phyloP scores from a whole-genome alignment of 1,140 invertebrate genomes.

The Scaptomyza pallida region DNA sequence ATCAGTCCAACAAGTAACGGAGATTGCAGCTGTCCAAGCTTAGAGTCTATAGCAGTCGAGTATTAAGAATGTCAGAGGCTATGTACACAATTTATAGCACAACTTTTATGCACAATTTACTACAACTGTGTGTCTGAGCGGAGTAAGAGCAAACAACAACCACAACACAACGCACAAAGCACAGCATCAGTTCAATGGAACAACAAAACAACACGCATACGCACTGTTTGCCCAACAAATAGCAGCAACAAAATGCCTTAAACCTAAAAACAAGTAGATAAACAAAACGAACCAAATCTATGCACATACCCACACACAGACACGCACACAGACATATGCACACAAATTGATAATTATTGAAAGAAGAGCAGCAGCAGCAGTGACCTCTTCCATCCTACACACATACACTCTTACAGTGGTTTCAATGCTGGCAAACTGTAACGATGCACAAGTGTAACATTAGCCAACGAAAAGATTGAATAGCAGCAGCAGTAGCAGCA shows the following conservation, averaged over 20 bases:
- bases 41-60: not conserved
- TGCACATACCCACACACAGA: conserved; percentile 9
- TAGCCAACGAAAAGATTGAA: conserved; percentile 80
- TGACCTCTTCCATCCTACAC: conserved; percentile 9
- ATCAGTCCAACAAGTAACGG: conserved; percentile 46
- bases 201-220: conserved; percentile 66
- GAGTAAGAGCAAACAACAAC: conserved; percentile 47
- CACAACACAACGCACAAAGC: conserved; percentile 28
- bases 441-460: conserved; percentile 81
- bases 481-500: conserved; percentile 56
- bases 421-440: conserved; percentile 50
- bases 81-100: conserved; percentile 43
- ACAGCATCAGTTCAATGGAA: not conserved
- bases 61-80: conserved; percentile 9
- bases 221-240: conserved; percentile 74
- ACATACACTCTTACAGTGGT: not conserved
- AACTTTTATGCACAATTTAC: conserved; percentile 60
- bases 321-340: conserved; percentile 17
- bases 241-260: conserved; percentile 65
- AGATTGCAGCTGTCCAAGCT: conserved; percentile 36
- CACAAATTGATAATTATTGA: conserved; percentile 81
- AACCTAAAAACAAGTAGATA: conserved; percentile 80
- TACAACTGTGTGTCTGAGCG: conserved; percentile 8
- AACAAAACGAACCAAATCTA: conserved; percentile 60
- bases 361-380: conserved; percentile 44